Percentiles rank a stretch among this genome's conserved stretches.
Evolutionary conservation across 2,113 vertebrate species (phyloP).

Genomic region (Carassius auratus): DNA sequence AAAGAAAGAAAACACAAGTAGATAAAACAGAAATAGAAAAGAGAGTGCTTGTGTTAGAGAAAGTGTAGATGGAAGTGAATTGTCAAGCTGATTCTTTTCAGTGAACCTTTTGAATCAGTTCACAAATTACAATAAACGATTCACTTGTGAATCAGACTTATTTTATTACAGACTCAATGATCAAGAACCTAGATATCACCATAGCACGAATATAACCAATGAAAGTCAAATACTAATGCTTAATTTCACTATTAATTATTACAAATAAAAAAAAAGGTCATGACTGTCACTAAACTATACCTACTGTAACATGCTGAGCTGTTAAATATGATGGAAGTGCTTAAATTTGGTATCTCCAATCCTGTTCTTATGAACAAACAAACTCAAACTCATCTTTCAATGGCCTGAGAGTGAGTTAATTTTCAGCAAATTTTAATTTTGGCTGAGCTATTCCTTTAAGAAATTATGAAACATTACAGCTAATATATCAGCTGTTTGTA

Average conservation of each 20-base stretch:
- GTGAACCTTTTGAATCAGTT: background rate
- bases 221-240: background rate
- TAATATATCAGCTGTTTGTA: background rate
- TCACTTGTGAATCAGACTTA: background rate
- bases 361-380: background rate
- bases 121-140: background rate
- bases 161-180: background rate
- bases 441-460: background rate
- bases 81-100: background rate
- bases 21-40: no score
- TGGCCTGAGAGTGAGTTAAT: background rate
- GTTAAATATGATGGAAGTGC: background rate
- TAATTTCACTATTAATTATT: background rate
- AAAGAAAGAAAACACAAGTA: no score
- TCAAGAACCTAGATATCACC: background rate
- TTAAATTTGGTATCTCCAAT: background rate
- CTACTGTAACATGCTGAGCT: background rate
- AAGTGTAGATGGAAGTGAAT: no score
- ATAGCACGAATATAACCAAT: background rate
- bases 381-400: background rate
- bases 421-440: background rate
- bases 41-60: no score
- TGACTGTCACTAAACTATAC: background rate
- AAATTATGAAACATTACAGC: background rate
- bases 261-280: background rate